Evolutionary conservation across 1,140 invertebrate genomes (phyloP), one percentile per base, ranked within the genome.

Genomic region (Acromyrmex echinatior): DNA sequence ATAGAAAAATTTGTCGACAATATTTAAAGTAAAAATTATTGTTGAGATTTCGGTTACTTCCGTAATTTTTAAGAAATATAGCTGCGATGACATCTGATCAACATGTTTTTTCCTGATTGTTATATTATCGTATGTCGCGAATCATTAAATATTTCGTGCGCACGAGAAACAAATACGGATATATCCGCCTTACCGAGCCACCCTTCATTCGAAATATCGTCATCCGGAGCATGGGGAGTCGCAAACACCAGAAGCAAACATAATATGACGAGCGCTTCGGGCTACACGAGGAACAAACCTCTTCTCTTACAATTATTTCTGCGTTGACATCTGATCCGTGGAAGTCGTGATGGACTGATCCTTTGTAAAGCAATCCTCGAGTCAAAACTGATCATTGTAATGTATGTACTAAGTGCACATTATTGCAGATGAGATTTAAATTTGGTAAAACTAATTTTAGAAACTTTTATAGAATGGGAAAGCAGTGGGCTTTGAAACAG

Each of bases 201-300:
- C 89, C 87, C 91, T 80, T 86, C 63, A 87, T 89, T 58, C 90
- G 88, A 91, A 80, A 91, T 82, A 82, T 87, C 82, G 86, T 89
- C 90, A 73, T 91, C 73, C 90, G 88, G 79, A 78, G 60, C 85
- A 90, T 60, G 88, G 84, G 91, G 81, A 87, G 87, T 80, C 92
- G 94, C 95, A 95, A 95, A 95, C 94, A 95, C 92, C 92, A 90
- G 91, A 91, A 90, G 94, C 93, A 95, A 95, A 95, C 94, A 95
- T 95, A 95, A 95, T 95, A 95, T 95, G 94, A 94, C 94, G 94
- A 94, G 92, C 92, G 94, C 94, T 93, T 87, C 86, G 76, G 93
- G 95, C 93, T 86, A 87, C 88, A 82, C 70, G 91, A 88, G 88
- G 88, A 87, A 80, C 71, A 86, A 92, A 88, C 87, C 91, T 90